Conservation (phyloP, 2,113 vertebrate genomes). For the Triplophysa rosa region DNA sequence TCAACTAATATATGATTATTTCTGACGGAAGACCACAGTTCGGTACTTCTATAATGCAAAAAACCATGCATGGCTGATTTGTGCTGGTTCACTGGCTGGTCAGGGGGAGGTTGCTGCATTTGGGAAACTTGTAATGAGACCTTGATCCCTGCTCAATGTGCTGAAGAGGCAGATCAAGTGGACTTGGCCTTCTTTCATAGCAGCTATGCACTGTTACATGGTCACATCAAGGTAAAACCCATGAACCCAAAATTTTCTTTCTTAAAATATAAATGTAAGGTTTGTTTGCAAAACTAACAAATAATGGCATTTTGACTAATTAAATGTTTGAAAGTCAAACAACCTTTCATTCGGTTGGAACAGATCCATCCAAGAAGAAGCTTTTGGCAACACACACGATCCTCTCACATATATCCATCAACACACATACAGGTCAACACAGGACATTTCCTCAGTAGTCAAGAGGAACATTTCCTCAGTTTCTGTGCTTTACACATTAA, state of each 20-base stretch:
- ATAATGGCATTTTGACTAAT: neutral
- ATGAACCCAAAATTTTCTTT: neutral
- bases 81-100: constrained; percentile 39
- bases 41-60: neutral
- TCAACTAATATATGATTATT: constrained; percentile 12
- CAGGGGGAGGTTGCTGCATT: constrained; percentile 49
- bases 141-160: constrained; percentile 38
- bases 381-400: constrained; percentile 22
- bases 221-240: constrained; percentile 26
- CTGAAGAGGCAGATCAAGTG: constrained; percentile 47
- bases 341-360: constrained; percentile 15
- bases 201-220: constrained; percentile 37
- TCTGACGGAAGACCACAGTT: neutral
- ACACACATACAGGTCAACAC: constrained; percentile 21
- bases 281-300: neutral
- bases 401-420: constrained; percentile 26
- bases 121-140: constrained; percentile 52
- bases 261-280: too few species aligned
- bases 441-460: neutral
- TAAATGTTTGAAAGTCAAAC: constrained; percentile 12
- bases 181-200: constrained; percentile 26
- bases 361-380: constrained; percentile 3
- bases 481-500: neutral
- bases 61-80: constrained; percentile 30
- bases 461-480: neutral